Percentiles rank a stretch among this genome's conserved stretches.
Evolutionary conservation across 1,140 invertebrate species (phyloP).

Genomic region (Zaprionus africanus): DNA sequence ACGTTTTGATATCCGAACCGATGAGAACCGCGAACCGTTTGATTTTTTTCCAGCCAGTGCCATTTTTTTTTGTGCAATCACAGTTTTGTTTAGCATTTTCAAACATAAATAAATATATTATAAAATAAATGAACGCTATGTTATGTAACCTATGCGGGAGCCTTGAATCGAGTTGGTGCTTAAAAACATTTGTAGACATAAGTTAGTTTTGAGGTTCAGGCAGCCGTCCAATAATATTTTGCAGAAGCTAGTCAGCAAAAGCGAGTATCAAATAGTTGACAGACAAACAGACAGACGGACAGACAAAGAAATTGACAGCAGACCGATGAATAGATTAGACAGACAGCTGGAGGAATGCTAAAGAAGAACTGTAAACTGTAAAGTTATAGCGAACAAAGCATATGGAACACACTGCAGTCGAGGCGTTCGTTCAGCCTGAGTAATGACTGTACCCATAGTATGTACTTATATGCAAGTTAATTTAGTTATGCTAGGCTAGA

Average conservation of each 20-base stretch:
- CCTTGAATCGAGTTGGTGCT: conserved; percentile 79
- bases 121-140: background rate
- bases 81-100: no score
- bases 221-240: conserved; percentile 66
- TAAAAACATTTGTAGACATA: conserved; percentile 55
- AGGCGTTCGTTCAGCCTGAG: background rate
- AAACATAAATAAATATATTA: conserved; percentile 22
- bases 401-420: background rate
- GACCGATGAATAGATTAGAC: conserved; percentile 4
- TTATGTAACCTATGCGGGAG: conserved; percentile 42
- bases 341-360: conserved; percentile 54
- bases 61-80: conserved; percentile 60
- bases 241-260: conserved; percentile 76
- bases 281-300: conserved; percentile 14
- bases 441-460: background rate
- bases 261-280: conserved; percentile 22
- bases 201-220: conserved; percentile 52
- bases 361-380: conserved; percentile 29
- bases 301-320: conserved; percentile 14
- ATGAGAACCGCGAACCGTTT: conserved; percentile 51
- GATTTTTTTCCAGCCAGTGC: conserved; percentile 80
- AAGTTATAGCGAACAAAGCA: conserved; percentile 11
- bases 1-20: conserved; percentile 42
- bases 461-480: background rate
- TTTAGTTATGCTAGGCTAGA: conserved; percentile 23